Conservation (phyloP, 2,888 invertebrate genomes). For the Carcina quercana region DNA sequence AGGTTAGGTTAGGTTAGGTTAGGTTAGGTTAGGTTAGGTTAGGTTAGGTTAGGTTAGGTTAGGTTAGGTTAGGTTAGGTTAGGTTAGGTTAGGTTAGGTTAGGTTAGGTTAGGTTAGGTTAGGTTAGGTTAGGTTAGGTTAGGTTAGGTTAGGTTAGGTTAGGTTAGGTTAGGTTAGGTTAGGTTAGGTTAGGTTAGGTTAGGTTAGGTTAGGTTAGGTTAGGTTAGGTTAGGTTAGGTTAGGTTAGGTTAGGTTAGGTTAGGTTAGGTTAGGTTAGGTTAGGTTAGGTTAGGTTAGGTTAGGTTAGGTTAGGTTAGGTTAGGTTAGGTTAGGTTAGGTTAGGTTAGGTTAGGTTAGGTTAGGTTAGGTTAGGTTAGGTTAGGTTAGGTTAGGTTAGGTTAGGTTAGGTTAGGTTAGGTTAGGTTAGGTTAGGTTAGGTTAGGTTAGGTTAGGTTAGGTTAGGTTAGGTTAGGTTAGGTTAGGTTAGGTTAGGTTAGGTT, state of each 20-base stretch:
- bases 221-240: conserved; percentile 6
- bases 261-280: conserved; percentile 6
- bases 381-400: conserved; percentile 9
- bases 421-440: conserved; percentile 17
- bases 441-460: conserved; percentile 11
- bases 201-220: conserved; percentile 6
- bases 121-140: conserved; percentile 5
- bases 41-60: conserved; percentile 5
- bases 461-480: conserved; percentile 9
- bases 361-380: conserved; percentile 9
- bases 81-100: conserved; percentile 3
- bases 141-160: conserved; percentile 1
- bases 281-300: conserved; percentile 8
- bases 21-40: conserved; percentile 5
- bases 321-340: conserved; percentile 7
- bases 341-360: conserved; percentile 9
- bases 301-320: conserved; percentile 7
- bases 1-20: conserved; percentile 5
- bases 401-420: conserved; percentile 10
- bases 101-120: conserved; percentile 5
- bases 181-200: conserved; percentile 5
- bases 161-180: conserved; percentile 2
- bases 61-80: conserved; percentile 5
- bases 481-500: conserved; percentile 10
- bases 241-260: conserved; percentile 6